Evolutionary conservation across 1,140 invertebrate genomes (phyloP).

Genomic region (Leptestheria dahalacensis): DNA sequence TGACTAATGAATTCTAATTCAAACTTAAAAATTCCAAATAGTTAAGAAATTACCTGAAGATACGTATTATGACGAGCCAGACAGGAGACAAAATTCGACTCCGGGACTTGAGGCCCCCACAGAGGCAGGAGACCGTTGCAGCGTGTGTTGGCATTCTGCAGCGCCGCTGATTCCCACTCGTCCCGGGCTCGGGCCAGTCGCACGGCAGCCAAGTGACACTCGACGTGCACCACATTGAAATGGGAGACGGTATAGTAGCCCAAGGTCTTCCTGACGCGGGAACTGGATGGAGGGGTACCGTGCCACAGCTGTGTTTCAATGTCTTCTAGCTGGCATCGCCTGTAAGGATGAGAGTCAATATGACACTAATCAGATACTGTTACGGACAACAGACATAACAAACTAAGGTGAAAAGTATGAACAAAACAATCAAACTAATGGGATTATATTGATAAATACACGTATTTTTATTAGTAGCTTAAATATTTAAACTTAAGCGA

Average conservation of each 20-base stretch:
- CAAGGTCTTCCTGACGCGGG: slow-evolving; percentile 29
- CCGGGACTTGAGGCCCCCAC: slow-evolving; percentile 90
- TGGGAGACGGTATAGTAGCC: slow-evolving; percentile 87
- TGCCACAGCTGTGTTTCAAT: slow-evolving; percentile 72
- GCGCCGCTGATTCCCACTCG: slow-evolving; percentile 92
- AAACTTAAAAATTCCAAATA: too few species aligned
- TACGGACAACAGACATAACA: too few species aligned
- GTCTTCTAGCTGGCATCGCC: slow-evolving; percentile 87
- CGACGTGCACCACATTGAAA: slow-evolving; percentile 95
- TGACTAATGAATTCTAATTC: too few species aligned
- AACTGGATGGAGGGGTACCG: slow-evolving; percentile 13
- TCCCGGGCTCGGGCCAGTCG: slow-evolving; percentile 60
- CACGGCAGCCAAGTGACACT: slow-evolving; percentile 94
- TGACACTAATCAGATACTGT: background rate
- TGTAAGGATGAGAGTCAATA: too few species aligned
- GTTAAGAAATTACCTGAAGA: slow-evolving; percentile 39
- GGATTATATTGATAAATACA: too few species aligned
- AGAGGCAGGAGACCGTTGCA: slow-evolving; percentile 91
- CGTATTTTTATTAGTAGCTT: too few species aligned
- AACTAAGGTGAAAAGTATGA: too few species aligned
- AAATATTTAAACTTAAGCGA: too few species aligned
- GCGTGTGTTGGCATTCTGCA: slow-evolving; percentile 94
- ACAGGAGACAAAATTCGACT: slow-evolving; percentile 85
- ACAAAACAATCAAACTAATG: too few species aligned
- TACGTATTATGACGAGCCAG: slow-evolving; percentile 79